Percentiles rank a stretch among this genome's conserved stretches.
Conservation (phyloP, 2,113 vertebrate species). For the Lepus americanus region DNA sequence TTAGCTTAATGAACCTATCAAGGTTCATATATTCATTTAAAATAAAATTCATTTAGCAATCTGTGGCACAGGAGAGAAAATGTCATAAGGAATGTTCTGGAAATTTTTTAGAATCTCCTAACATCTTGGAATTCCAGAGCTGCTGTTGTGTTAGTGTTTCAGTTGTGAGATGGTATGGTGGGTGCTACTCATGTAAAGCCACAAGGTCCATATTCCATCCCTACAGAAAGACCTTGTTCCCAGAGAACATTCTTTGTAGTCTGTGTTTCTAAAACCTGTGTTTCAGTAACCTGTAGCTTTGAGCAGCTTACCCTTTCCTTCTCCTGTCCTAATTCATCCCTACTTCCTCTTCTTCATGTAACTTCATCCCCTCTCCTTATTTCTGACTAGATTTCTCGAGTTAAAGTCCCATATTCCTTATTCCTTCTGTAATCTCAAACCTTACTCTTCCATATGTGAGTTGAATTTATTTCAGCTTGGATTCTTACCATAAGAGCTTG, state of each 20-base stretch:
- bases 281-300: neutral
- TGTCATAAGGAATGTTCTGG: neutral
- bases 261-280: neutral
- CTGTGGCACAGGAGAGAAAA: neutral
- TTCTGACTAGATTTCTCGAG: neutral
- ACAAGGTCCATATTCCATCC: neutral
- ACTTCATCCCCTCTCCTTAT: neutral
- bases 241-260: neutral
- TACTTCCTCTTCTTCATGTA: neutral
- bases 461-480: conserved; percentile 6
- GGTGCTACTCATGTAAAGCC: neutral
- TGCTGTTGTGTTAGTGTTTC: neutral
- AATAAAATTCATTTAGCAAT: conserved; percentile 16
- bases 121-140: neutral
- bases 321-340: neutral
- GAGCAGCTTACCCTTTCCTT: neutral
- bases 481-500: neutral
- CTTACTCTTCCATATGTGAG: neutral
- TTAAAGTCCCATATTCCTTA: neutral
- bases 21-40: neutral
- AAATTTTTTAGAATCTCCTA: neutral
- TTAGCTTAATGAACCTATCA: conserved; percentile 25
- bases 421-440: neutral
- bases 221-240: neutral
- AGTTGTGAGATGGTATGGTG: neutral